Percentiles rank a stretch among this genome's conserved stretches.
These are phyloP conservation scores for Heliconius charithonia DNA, from an alignment of 2,888 invertebrate species.

Conservation along the genomic window DNA sequence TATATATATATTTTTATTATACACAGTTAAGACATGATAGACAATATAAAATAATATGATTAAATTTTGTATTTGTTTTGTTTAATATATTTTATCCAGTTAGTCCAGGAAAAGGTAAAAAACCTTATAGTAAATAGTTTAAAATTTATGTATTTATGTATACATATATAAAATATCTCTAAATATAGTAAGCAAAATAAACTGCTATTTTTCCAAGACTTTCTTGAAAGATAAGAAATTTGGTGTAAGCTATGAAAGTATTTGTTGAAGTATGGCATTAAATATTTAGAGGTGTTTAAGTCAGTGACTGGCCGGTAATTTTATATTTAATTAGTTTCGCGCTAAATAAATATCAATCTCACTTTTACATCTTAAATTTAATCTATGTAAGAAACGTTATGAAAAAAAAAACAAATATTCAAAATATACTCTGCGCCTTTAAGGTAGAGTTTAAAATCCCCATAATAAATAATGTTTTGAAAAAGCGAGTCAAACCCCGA, in stretches of 20 bases:
- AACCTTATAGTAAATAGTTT: too few relatives aligned
- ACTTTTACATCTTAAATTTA: conserved; percentile 11
- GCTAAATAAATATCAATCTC: background rate
- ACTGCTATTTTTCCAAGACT: too few relatives aligned
- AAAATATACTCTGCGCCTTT: background rate
- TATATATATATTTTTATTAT: too few relatives aligned
- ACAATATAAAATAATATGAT: too few relatives aligned
- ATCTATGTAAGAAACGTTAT: conserved; percentile 6
- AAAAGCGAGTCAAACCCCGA: conserved; percentile 42
- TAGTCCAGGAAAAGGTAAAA: too few relatives aligned
- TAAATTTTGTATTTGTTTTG: too few relatives aligned
- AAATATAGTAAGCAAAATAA: too few relatives aligned
- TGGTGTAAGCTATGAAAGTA: background rate
- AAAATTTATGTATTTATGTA: too few relatives aligned
- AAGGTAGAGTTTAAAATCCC: conserved; percentile 28
- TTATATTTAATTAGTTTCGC: conserved; percentile 13
- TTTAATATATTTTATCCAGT: too few relatives aligned
- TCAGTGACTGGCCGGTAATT: background rate
- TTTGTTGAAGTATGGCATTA: background rate
- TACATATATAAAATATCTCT: too few relatives aligned
- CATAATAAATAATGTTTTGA: conserved; percentile 32
- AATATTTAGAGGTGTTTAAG: background rate
- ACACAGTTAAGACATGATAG: too few relatives aligned
- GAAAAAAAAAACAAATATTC: background rate
- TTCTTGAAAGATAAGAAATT: background rate